A percentile compares a stretch with the other conserved stretches of the same genome.
These are phyloP conservation scores for Phyllopteryx taeniolatus DNA, from an alignment of 2,113 vertebrate genomes.

Conservation along the genomic window DNA sequence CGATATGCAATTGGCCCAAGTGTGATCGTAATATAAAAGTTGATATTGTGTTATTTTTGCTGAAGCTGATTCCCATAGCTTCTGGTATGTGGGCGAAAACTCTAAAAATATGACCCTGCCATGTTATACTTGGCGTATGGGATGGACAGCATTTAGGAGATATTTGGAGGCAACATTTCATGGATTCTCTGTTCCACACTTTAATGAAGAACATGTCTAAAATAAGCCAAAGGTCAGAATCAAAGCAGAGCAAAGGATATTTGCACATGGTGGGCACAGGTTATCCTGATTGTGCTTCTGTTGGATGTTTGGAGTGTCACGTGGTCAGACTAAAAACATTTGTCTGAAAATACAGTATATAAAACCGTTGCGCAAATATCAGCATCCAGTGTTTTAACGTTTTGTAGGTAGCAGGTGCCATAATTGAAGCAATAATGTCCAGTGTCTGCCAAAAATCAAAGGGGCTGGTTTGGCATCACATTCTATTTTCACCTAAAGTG, in stretches of 20 bases:
- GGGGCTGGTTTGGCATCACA: background rate
- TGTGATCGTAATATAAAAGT: slow-evolving; percentile 47
- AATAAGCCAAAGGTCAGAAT: slow-evolving; percentile 8
- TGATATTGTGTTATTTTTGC: slow-evolving; percentile 58
- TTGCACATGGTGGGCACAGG: background rate
- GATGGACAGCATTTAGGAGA: slow-evolving; percentile 57
- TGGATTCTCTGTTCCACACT: slow-evolving; percentile 49
- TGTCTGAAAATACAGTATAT: background rate
- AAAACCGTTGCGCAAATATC: background rate
- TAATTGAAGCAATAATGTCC: background rate
- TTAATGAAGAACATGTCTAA: slow-evolving; percentile 57
- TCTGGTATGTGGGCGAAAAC: slow-evolving; percentile 62
- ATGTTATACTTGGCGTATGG: slow-evolving; percentile 67
- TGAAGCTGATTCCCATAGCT: slow-evolving; percentile 57
- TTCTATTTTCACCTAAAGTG: background rate
- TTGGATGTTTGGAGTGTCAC: background rate
- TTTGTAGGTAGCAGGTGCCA: background rate
- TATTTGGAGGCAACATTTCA: slow-evolving; percentile 51
- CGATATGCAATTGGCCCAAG: slow-evolving; percentile 23
- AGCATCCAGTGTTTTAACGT: background rate
- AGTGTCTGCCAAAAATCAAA: background rate
- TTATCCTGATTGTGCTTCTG: background rate
- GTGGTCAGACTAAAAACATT: background rate
- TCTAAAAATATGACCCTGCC: slow-evolving; percentile 63
- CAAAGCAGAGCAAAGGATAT: background rate